These are phyloP conservation scores for Lithobates pipiens DNA, from an alignment of 2,797 vertebrate species.

Conservation along the genomic window DNA sequence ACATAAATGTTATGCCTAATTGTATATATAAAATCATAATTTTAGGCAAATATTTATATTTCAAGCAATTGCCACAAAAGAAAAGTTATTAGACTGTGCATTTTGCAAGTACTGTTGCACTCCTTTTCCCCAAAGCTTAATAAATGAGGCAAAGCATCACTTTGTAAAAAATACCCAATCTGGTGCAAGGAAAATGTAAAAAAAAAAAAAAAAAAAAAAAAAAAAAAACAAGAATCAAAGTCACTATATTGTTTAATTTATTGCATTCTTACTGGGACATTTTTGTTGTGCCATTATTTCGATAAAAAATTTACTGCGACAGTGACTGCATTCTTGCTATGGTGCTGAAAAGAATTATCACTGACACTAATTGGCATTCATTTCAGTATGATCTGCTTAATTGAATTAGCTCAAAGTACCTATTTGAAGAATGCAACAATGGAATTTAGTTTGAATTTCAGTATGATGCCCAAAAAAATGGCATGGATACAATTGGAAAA, in stretches of 20 bases:
- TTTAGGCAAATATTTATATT: too few species aligned
- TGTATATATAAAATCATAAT: too few species aligned
- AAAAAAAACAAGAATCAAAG: background rate
- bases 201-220: too few species aligned
- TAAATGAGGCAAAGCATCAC: too few species aligned
- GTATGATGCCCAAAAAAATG: background rate
- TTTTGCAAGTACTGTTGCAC: too few species aligned
- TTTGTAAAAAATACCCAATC: too few species aligned
- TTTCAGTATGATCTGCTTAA: background rate
- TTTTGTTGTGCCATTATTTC: background rate
- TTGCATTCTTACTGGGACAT: background rate
- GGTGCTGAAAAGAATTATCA: background rate
- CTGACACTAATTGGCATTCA: constrained; percentile 4
- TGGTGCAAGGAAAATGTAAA: too few species aligned
- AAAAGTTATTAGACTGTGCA: too few species aligned
- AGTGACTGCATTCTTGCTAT: background rate
- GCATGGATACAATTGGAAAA: background rate
- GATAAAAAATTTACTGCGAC: background rate
- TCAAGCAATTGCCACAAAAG: too few species aligned
- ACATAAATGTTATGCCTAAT: too few species aligned
- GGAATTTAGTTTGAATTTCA: background rate
- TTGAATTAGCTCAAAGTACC: background rate
- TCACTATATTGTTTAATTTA: background rate
- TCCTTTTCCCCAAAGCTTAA: too few species aligned
- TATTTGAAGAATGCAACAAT: background rate